Evolutionary conservation across 2,888 invertebrate genomes (phyloP), one percentile per base, ranked within the genome.

Genomic region (Mystacides longicornis): DNA sequence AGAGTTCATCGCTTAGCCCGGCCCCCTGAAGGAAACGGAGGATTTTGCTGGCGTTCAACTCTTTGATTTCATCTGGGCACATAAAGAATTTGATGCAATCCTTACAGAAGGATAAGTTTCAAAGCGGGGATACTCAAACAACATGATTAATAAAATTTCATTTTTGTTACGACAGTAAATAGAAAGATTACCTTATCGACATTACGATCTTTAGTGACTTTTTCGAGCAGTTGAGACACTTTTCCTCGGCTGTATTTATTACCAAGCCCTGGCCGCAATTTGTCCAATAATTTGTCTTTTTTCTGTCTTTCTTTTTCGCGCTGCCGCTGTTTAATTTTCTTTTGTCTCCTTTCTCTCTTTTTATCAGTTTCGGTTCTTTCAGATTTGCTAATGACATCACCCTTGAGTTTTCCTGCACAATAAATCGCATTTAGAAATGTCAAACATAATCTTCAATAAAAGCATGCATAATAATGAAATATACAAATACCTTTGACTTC

Each of bases 321-420:
- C 60, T 77, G 71, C 63, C 77, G 72, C 66, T 93, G 91, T 58
- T 84, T 81, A 49, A 81, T 75, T 71, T 96, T 96, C 75, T 93
- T 94, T 69, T 85, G 83, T 63, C 96, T 81, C 56, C 95, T 77
- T 63, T 91, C 91, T 49, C 95, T 82, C 63, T 93, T 93, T 71
- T 86, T 92, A 66, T 97, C 96, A 0, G 95, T 92, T 52, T 80
- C 78, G 0, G 87, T 85, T 58, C 89, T 81, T 72, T 98, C 98
- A 11, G 83, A 81, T 71, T 85, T 85, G 21, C 89, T 87, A 54
- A 83, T 71, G 59, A 74, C 66, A 63, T 80, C 78, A 52, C 82
- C 81, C 67, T 78, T 77, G 1, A 68, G 62, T 63, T 73, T 64
- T 20, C 46, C 59, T 58, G 23, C 52, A 62, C 62, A 47, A 59